Conservation (phyloP, 2,797 vertebrate species). For the Pangasius macronema region DNA sequence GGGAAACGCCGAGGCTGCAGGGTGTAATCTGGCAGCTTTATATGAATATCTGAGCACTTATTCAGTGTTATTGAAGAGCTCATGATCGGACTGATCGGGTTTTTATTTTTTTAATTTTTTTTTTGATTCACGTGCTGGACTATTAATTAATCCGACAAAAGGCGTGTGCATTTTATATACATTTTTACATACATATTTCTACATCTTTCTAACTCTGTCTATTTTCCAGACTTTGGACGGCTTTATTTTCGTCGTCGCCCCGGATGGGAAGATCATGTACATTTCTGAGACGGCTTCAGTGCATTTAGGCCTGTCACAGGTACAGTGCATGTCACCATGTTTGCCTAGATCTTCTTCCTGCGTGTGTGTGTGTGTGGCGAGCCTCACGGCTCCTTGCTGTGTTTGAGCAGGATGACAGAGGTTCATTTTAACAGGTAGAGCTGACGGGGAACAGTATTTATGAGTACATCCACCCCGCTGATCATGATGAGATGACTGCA, state of each 20-base stretch:
- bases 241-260: constrained; percentile 97
- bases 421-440: constrained; percentile 87
- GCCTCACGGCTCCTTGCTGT: not conserved
- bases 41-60: not conserved
- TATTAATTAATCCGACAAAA: not conserved
- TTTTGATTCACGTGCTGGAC: not conserved
- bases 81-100: not conserved
- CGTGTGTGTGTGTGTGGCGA: not conserved
- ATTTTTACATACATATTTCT: not conserved
- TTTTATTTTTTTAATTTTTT: too few species aligned
- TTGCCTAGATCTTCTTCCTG: not conserved
- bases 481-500: constrained; percentile 96
- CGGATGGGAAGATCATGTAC: constrained; percentile 99
- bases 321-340: constrained; percentile 60
- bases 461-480: constrained; percentile 95
- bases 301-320: constrained; percentile 96
- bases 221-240: constrained; percentile 88
- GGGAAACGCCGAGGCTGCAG: not conserved
- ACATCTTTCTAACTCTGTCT: not conserved
- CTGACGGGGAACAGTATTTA: constrained; percentile 98
- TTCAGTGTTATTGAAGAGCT: not conserved
- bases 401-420: constrained; percentile 52
- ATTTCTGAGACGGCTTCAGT: constrained; percentile 98
- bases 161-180: too few species aligned
- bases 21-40: not conserved